Evolutionary conservation across 2,113 vertebrate genomes (phyloP), one percentile per base, ranked within the genome.

Genomic region (Colinus virginianus): DNA sequence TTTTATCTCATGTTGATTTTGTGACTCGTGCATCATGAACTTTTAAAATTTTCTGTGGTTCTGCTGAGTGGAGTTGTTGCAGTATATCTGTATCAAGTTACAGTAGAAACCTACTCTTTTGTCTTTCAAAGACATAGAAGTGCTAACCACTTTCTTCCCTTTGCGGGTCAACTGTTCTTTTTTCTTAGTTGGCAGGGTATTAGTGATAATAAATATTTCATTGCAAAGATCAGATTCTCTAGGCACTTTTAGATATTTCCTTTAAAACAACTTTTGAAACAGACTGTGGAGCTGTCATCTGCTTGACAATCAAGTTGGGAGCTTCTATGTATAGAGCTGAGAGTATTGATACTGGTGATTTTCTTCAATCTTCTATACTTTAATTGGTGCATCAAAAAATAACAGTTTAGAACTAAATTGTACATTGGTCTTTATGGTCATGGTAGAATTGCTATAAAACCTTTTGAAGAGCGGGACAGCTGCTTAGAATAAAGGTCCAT

Each of bases 151-250:
- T 90, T 88, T 95, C 89, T 95, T 84, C 38, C 68, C 40, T 83
- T 83, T 76, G 71, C 83, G 91, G 90, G 22, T 71, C 89, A 84
- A 32, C 62, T 90, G 16, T 88, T 86, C 45, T 49, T 93, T 87
- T 86, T 64, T 55, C 30, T 63, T 84, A 69, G 89, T 63, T 87
- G 84, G 74, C 91, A 92, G 90, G 38, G 56, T 71, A 19, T 68
- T 95, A 91, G 75, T 74, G 95, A 93, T 86, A 94, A 84, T 53
- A 93, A 92, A 84, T 56, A 49, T 53, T 88, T 84, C 77, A 84
- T 95, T 81, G 77, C 80, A 91, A 87, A 96, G 79, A 72, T 97
- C 90, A 95, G 34, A 77, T 94, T 90, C 78, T 75, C 85, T 90
- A 30, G 45, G 43, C 63, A 85, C 43, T 87, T 81, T 71, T 62